Percentiles rank a stretch among this genome's conserved stretches.
These are phyloP conservation scores for Temnothorax ravouxi DNA, from an alignment of 2,888 invertebrate species.

Conservation along the genomic window DNA sequence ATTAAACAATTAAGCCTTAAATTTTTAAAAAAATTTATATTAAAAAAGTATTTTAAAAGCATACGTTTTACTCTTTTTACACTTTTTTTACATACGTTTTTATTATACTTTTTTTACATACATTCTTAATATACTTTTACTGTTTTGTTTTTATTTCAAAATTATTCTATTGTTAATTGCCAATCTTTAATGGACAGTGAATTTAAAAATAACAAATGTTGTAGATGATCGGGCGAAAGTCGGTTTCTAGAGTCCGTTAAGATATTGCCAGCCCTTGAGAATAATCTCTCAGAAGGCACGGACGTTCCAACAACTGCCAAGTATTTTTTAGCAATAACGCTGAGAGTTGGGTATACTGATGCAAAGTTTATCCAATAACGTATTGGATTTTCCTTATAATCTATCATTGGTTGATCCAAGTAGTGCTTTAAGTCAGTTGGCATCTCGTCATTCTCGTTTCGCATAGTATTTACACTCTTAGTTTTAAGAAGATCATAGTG, in stretches of 20 bases:
- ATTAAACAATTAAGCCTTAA: too few relatives aligned
- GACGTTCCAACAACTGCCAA: conserved; percentile 38
- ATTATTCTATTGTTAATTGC: conserved; percentile 17
- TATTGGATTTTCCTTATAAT: conserved; percentile 22
- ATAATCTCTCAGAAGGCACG: conserved; percentile 40
- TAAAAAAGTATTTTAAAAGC: too few relatives aligned
- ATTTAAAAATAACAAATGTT: conserved; percentile 35
- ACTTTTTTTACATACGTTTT: too few relatives aligned
- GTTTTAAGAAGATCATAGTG: conserved; percentile 31
- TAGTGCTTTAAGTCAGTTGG: conserved; percentile 42
- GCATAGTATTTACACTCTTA: neutral
- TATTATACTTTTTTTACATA: too few relatives aligned
- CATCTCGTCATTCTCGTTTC: conserved; percentile 19
- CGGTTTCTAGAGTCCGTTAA: conserved; percentile 29
- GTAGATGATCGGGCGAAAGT: conserved; percentile 28
- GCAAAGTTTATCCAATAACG: conserved; percentile 14
- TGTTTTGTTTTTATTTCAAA: neutral
- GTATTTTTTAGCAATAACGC: conserved; percentile 33
- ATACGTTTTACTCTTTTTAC: too few relatives aligned
- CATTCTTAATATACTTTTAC: neutral
- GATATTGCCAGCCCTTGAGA: conserved; percentile 31
- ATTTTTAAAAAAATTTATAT: too few relatives aligned
- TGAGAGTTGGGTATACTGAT: conserved; percentile 37
- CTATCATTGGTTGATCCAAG: conserved; percentile 37
- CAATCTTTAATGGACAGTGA: conserved; percentile 38